Conservation (phyloP, 2,113 vertebrate genomes). For the Acrocephalus kingi region DNA sequence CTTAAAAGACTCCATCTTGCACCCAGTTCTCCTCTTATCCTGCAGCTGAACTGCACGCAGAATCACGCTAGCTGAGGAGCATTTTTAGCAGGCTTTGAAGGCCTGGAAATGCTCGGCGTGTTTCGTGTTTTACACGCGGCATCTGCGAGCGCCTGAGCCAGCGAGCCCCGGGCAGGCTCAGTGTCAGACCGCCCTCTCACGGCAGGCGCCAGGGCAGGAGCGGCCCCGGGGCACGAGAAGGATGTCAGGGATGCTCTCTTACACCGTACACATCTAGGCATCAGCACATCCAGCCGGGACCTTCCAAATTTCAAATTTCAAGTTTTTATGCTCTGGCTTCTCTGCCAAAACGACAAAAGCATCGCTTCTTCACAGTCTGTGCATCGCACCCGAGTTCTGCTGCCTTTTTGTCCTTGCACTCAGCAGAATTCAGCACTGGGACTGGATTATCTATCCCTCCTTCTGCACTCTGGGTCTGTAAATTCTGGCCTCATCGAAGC, state of each 20-base stretch:
- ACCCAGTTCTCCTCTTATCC: not conserved
- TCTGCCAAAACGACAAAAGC: not conserved
- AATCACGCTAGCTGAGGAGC: not conserved
- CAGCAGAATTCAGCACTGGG: not conserved
- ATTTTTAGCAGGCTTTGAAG: not conserved
- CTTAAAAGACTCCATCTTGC: not conserved
- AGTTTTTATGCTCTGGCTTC: not conserved
- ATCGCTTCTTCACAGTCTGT: rapidly evolving
- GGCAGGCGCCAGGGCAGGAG: not conserved
- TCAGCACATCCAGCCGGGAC: not conserved
- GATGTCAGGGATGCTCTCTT: not conserved
- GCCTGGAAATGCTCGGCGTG: not conserved
- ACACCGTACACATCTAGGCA: rapidly evolving
- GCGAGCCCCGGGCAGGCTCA: not conserved
- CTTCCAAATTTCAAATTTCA: not conserved
- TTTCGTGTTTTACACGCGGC: not conserved
- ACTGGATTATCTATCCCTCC: not conserved
- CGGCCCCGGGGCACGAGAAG: rapidly evolving
- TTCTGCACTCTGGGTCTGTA: not conserved
- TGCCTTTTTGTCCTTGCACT: not conserved
- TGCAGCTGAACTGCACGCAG: not conserved
- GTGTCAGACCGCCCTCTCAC: conserved; percentile 54
- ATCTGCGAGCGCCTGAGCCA: not conserved
- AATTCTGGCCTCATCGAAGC: not conserved
- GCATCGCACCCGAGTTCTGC: rapidly evolving